These are phyloP conservation scores for Nothobranchius kuhntae DNA, from an alignment of 2,113 vertebrate species.

Conservation along the genomic window DNA sequence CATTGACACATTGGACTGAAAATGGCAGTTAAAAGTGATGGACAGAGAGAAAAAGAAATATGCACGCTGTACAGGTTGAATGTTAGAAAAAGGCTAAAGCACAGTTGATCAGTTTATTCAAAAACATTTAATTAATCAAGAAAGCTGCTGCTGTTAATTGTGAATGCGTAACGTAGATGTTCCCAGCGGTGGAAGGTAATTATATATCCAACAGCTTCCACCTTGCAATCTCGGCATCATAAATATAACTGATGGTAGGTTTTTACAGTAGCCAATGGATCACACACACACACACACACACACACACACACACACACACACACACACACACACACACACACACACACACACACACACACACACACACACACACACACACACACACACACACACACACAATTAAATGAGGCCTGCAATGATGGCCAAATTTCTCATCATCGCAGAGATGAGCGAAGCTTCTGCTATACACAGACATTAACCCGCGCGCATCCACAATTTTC, in stretches of 20 bases:
- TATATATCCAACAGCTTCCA: slow-evolving; percentile 36
- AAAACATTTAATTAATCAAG: slow-evolving; percentile 34
- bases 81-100: neutral
- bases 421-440: slow-evolving; percentile 60
- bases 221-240: slow-evolving; percentile 57
- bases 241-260: slow-evolving; percentile 43
- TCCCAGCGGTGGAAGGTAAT: slow-evolving; percentile 41
- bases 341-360: slow-evolving; percentile 9
- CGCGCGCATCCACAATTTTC: slow-evolving; percentile 68
- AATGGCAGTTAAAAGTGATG: slow-evolving; percentile 25
- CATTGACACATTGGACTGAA: slow-evolving; percentile 51
- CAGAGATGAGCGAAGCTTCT: slow-evolving; percentile 55
- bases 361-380: slow-evolving; percentile 16
- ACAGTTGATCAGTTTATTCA: slow-evolving; percentile 26
- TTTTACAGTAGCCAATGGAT: slow-evolving; percentile 50
- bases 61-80: neutral
- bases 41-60: slow-evolving; percentile 14
- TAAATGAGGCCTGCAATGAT: slow-evolving; percentile 52
- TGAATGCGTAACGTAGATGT: slow-evolving; percentile 40
- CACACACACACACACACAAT: slow-evolving; percentile 14
- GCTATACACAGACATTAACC: slow-evolving; percentile 70
- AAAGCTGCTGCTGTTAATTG: slow-evolving; percentile 46
- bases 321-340: slow-evolving; percentile 12
- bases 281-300: slow-evolving; percentile 10
- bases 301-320: slow-evolving; percentile 13